Evolutionary conservation across 2,797 vertebrate genomes (phyloP).

Genomic region (Tangara arthus): DNA sequence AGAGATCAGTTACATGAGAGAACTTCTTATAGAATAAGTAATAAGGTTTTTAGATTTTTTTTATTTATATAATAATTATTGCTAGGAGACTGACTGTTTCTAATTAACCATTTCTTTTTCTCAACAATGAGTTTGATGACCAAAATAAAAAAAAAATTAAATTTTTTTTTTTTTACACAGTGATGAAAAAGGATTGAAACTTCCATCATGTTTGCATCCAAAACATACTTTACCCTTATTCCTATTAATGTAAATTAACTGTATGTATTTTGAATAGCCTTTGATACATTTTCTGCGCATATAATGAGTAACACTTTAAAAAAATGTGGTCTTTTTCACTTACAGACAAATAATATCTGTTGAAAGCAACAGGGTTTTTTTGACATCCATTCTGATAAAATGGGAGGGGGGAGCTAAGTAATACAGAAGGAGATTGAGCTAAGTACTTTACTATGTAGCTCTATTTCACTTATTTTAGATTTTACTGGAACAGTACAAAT

Average conservation of each 20-base stretch:
- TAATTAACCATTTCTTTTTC: background rate
- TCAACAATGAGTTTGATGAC: background rate
- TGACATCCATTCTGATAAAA: background rate
- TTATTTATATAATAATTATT: background rate
- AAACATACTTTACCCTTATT: background rate
- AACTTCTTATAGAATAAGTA: background rate
- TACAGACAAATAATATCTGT: background rate
- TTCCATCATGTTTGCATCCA: background rate
- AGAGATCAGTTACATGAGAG: background rate
- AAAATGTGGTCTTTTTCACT: background rate
- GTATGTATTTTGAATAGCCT: background rate
- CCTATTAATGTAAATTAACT: background rate
- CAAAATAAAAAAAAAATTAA: too few relatives aligned
- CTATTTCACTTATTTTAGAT: background rate
- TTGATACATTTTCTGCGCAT: background rate
- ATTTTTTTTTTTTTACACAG: background rate
- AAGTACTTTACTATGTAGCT: background rate
- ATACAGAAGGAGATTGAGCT: background rate
- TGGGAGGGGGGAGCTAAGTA: fast-evolving
- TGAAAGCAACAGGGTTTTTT: background rate
- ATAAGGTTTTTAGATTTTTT: background rate
- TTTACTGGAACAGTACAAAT: background rate
- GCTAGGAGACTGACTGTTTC: background rate
- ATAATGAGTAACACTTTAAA: background rate
- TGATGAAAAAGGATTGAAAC: background rate